Evolutionary conservation across 2,113 vertebrate species (phyloP), one percentile per base, ranked within the genome.

Genomic region (Stictonetta naevosa): DNA sequence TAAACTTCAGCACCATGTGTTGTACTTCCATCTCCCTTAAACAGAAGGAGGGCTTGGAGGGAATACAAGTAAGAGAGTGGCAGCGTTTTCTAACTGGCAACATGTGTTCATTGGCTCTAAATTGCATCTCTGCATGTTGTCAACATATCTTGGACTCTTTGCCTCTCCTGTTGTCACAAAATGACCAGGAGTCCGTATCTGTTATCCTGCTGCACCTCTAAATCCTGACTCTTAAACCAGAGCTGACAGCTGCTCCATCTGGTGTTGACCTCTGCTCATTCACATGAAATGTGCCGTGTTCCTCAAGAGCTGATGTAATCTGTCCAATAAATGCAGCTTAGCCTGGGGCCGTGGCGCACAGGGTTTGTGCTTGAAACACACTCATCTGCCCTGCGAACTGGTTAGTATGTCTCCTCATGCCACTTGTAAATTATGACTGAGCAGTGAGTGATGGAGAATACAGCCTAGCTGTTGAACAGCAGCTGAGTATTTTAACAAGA

Each of bases 211-310:
- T 82, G 50, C 23, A 25, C 56, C 42, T 76, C 2, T 18, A 34
- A 46, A 62, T 59, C 69, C 86, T 62, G 92, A 55, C 40, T 74
- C 76, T 50, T 60, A 88, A 91, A 96, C 56, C 73, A 23, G 74
- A 66, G 82, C n/a, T 82, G 95, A 90, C 92, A 86, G 95, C 92
- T 53, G 4, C 63, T 56, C 82, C 69, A n/a, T 87, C 73, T 94
- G 92, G 25, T 89, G 60, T 64, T 93, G 96, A 81, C 92, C 85
- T 91, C 89, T 62, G 90, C 91, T 73, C 2, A 1, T 83, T 86
- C 23, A 18, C 55, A 55, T 16, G 85, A 76, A 4, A 55, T 64
- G 64, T 38, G 59, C 46, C 15, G 34, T 34, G 68, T 87, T 88
- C 79, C 62, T 78, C 17, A 36, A 26, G 44, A 92, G 88, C 85